Evolutionary conservation across 2,113 vertebrate genomes (phyloP).

Genomic region (Rhizomys pruinosus): DNA sequence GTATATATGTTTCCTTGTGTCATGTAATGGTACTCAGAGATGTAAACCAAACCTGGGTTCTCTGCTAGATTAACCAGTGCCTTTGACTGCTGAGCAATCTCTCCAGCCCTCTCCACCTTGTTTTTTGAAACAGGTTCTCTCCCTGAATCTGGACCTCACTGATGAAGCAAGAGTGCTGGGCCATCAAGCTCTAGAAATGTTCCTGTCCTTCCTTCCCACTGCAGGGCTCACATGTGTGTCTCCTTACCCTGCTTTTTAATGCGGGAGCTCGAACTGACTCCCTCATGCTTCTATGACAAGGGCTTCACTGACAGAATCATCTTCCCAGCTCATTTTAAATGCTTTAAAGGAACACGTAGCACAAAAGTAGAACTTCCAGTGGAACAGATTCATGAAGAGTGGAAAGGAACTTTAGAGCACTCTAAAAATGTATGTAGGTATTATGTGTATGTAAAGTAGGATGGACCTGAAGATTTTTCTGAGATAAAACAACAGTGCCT

Average conservation of each 20-base stretch:
- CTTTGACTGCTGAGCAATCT: too few relatives aligned
- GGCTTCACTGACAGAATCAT: neutral
- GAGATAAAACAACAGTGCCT: neutral
- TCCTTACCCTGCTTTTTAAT: neutral
- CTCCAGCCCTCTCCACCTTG: too few relatives aligned
- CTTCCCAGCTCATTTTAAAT: neutral
- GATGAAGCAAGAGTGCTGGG: neutral
- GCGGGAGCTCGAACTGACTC: neutral
- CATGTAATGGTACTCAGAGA: too few relatives aligned
- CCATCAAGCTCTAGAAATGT: too few relatives aligned
- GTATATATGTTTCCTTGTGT: too few relatives aligned
- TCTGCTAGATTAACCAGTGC: too few relatives aligned
- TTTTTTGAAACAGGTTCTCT: neutral
- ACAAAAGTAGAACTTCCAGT: neutral
- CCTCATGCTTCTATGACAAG: neutral
- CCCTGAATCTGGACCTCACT: neutral
- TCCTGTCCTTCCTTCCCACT: neutral
- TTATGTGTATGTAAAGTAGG: neutral
- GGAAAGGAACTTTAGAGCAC: neutral
- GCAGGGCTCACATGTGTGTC: too few relatives aligned
- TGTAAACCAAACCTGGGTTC: too few relatives aligned
- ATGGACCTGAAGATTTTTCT: neutral
- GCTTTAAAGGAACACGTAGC: neutral
- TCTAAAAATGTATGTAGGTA: neutral
- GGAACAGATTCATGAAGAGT: neutral